These are phyloP conservation scores for Brachionus paranguensis DNA, from an alignment of 1,140 invertebrate genomes.

Conservation along the genomic window DNA sequence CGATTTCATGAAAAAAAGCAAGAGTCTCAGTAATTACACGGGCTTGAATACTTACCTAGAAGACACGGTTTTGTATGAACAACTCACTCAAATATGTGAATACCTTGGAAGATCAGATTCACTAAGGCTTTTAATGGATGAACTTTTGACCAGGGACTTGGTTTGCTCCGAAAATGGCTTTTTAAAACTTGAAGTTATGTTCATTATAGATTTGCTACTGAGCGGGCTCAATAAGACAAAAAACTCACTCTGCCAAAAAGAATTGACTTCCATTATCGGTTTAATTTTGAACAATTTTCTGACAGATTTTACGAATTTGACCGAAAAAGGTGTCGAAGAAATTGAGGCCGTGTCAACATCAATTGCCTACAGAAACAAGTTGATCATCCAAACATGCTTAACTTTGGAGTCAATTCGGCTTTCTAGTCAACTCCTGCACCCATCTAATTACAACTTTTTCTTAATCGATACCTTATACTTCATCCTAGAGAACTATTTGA, in stretches of 20 bases:
- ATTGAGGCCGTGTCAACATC: not conserved
- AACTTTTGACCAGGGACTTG: not conserved
- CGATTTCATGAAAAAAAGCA: slow-evolving; percentile 12
- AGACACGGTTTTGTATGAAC: not conserved
- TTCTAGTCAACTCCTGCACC: not conserved
- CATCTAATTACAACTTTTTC: not conserved
- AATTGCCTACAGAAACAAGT: not conserved
- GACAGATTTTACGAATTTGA: not conserved
- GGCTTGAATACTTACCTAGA: slow-evolving; percentile 25
- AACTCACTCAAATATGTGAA: not conserved
- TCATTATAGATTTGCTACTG: not conserved
- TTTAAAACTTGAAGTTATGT: not conserved
- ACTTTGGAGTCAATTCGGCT: not conserved
- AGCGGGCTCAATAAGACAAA: not conserved
- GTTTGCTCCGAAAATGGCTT: not conserved
- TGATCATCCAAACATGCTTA: slow-evolving; percentile 2
- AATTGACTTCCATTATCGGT: not conserved
- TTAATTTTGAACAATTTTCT: not conserved
- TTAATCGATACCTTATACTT: slow-evolving; percentile 22
- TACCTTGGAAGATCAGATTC: slow-evolving; percentile 1
- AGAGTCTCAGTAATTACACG: not conserved
- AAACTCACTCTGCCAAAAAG: not conserved
- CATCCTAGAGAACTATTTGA: slow-evolving; percentile 9
- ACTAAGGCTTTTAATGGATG: not conserved
- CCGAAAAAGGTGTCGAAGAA: not conserved